These are phyloP conservation scores for Periphyllus acericola DNA, from an alignment of 2,888 invertebrate genomes.

Conservation along the genomic window DNA sequence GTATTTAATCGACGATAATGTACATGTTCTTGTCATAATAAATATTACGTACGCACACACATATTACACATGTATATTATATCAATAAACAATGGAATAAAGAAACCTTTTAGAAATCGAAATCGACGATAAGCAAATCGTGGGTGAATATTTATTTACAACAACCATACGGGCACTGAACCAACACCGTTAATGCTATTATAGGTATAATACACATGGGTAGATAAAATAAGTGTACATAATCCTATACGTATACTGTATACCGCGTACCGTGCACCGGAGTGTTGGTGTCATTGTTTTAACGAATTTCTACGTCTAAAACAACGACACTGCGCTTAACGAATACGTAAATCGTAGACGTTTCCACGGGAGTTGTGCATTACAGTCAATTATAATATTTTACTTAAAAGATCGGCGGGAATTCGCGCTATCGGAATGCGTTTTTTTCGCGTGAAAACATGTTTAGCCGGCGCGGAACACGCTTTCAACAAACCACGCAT, in stretches of 20 bases:
- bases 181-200: background rate
- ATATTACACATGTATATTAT: background rate
- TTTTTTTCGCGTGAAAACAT: background rate
- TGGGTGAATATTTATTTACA: background rate
- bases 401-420: background rate
- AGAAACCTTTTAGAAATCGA: background rate
- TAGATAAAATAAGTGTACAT: background rate
- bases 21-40: background rate
- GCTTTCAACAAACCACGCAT: background rate
- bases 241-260: background rate
- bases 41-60: background rate
- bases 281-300: background rate
- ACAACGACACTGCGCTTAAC: background rate
- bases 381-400: background rate
- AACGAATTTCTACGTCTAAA: background rate
- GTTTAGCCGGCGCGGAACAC: background rate
- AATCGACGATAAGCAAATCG: background rate
- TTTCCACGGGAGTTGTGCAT: too few species aligned
- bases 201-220: background rate
- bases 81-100: background rate
- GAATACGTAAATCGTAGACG: background rate
- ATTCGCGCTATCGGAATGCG: background rate
- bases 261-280: background rate
- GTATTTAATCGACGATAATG: background rate
- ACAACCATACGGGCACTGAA: background rate